Evolutionary conservation across 2,888 invertebrate species (phyloP).

Genomic region (Oscheius sp.): DNA sequence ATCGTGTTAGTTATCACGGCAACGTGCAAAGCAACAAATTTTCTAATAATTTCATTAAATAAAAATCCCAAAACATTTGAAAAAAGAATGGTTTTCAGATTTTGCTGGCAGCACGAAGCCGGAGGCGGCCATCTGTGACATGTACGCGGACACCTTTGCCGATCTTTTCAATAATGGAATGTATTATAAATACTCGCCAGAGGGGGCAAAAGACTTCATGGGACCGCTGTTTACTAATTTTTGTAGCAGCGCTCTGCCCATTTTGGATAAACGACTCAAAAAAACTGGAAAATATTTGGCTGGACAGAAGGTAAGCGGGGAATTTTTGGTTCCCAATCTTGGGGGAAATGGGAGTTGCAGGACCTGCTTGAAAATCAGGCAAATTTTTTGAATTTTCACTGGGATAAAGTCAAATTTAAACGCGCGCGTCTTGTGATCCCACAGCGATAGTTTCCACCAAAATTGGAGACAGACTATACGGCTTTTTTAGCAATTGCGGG

Average conservation of each 20-base stretch:
- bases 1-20: constrained; percentile 17
- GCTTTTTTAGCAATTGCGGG: too few relatives aligned
- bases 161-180: constrained; percentile 16
- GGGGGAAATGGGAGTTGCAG: too few relatives aligned
- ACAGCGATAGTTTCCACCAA: too few relatives aligned
- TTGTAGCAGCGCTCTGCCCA: constrained; percentile 14
- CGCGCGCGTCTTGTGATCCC: too few relatives aligned
- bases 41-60: not conserved
- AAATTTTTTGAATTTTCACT: too few relatives aligned
- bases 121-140: constrained; percentile 33
- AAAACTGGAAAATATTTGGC: constrained; percentile 20
- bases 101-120: constrained; percentile 35
- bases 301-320: constrained; percentile 18
- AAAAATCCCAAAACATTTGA: not conserved
- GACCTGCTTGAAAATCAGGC: not conserved
- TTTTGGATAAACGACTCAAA: constrained; percentile 1
- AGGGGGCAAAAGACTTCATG: constrained; percentile 1
- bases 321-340: too few relatives aligned
- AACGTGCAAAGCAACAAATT: not conserved
- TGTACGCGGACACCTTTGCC: constrained; percentile 25
- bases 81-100: constrained; percentile 2
- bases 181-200: constrained; percentile 18
- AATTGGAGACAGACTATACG: too few relatives aligned
- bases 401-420: too few relatives aligned
- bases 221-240: not conserved